Conservation (phyloP, 2,113 vertebrate genomes). For the Oncorhynchus masou region DNA sequence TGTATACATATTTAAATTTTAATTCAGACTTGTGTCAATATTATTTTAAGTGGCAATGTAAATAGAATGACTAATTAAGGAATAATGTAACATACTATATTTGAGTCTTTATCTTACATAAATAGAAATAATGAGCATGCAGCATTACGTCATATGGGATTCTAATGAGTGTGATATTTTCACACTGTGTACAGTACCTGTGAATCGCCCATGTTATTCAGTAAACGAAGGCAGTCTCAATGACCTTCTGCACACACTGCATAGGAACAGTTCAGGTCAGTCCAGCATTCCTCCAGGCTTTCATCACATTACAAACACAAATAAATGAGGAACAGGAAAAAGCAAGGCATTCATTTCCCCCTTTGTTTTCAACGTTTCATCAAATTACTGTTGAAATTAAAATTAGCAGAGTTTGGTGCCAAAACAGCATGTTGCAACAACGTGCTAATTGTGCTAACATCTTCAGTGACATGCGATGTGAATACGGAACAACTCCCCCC, state of each 20-base stretch:
- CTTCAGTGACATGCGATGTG: background rate
- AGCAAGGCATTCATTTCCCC: background rate
- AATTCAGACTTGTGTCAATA: background rate
- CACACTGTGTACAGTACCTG: constrained; percentile 40
- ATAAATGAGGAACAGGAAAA: constrained; percentile 46
- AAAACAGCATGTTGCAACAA: background rate
- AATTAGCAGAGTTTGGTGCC: background rate
- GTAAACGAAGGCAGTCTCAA: constrained; percentile 39
- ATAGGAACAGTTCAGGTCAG: constrained; percentile 55
- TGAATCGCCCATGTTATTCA: constrained; percentile 55
- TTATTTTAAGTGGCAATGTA: background rate
- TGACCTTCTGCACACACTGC: constrained; percentile 62
- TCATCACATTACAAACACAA: constrained; percentile 74
- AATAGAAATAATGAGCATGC: background rate
- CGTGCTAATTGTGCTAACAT: background rate
- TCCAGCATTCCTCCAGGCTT: constrained; percentile 75
- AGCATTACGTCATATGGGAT: background rate
- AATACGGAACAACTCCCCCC: constrained; percentile 5
- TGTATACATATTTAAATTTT: background rate
- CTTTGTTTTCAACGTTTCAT: constrained; percentile 26
- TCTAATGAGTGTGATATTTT: constrained; percentile 46
- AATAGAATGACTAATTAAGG: background rate
- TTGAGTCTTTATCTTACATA: background rate
- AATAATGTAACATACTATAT: background rate
- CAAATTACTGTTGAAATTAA: constrained; percentile 31